phyloP scores from a whole-genome alignment of 1,140 invertebrate genomes.

The Lasioglossum baleicum region DNA sequence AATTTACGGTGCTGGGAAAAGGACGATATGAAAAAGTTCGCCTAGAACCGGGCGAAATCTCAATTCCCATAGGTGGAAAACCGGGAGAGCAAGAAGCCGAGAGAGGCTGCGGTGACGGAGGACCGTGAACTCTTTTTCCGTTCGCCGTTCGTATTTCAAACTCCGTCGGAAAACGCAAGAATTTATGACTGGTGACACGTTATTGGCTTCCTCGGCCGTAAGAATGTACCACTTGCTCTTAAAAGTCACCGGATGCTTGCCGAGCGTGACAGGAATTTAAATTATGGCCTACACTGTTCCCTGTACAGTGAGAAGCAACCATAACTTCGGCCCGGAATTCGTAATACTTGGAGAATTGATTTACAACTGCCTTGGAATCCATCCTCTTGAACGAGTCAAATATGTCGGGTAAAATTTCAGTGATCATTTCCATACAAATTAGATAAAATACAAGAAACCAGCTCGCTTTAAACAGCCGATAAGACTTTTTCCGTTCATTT shows the following conservation, averaged over 20 bases:
- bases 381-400: too few species aligned
- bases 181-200: conserved; percentile 59
- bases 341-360: too few species aligned
- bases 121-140: conserved; percentile 17
- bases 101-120: conserved; percentile 21
- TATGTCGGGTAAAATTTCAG: too few species aligned
- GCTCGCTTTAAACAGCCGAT: neutral
- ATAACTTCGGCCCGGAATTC: too few species aligned
- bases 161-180: conserved; percentile 44
- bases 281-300: too few species aligned
- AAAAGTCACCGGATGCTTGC: neutral
- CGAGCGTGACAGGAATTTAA: neutral
- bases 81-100: conserved; percentile 1
- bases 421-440: too few species aligned
- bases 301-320: too few species aligned
- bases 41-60: conserved; percentile 2
- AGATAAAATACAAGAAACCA: neutral
- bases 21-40: conserved; percentile 1
- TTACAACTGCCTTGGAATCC: too few species aligned
- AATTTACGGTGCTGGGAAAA: neutral
- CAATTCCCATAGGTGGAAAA: conserved; percentile 4
- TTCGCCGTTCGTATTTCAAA: conserved; percentile 38
- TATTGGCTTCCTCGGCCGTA: conserved; percentile 33
- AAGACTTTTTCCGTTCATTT: neutral
- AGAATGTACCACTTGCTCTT: conserved; percentile 42